These are phyloP conservation scores for Bovichtus diacanthus DNA, from an alignment of 2,797 vertebrate species.

Conservation along the genomic window DNA sequence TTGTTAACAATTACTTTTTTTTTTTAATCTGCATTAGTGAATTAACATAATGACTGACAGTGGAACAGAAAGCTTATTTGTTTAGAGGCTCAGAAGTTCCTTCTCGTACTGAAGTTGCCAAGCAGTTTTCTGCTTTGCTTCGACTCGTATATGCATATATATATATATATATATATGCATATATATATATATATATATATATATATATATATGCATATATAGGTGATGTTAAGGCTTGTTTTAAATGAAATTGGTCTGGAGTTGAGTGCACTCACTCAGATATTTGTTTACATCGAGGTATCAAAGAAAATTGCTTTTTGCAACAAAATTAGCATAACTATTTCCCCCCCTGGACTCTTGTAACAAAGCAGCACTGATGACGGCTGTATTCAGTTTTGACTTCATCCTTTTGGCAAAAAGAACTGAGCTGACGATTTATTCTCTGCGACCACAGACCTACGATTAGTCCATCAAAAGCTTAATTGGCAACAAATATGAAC, in stretches of 20 bases:
- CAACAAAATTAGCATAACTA: not conserved
- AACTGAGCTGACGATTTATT: conserved; percentile 27
- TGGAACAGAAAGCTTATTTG: conserved; percentile 83
- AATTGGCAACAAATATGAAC: too few species aligned
- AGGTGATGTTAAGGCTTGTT: too few species aligned
- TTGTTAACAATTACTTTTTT: conserved; percentile 86
- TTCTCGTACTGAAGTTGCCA: conserved; percentile 63
- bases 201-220: too few species aligned
- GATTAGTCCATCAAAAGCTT: too few species aligned
- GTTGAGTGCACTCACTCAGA: too few species aligned
- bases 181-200: too few species aligned
- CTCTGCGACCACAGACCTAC: conserved; percentile 24
- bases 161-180: too few species aligned
- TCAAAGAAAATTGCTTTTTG: not conserved
- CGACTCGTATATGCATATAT: conserved; percentile 16
- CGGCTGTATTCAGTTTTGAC: conserved; percentile 12
- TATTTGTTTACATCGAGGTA: too few species aligned
- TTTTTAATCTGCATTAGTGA: conserved; percentile 86
- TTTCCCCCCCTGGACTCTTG: not conserved
- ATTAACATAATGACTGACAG: conserved; percentile 87
- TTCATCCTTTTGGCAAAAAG: conserved; percentile 15
- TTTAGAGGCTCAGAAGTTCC: conserved; percentile 82
- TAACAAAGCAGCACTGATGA: not conserved
- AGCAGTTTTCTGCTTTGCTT: conserved; percentile 47
- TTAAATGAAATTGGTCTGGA: too few species aligned